Conservation (phyloP, 2,113 vertebrate species). For the Eublepharis macularius region DNA sequence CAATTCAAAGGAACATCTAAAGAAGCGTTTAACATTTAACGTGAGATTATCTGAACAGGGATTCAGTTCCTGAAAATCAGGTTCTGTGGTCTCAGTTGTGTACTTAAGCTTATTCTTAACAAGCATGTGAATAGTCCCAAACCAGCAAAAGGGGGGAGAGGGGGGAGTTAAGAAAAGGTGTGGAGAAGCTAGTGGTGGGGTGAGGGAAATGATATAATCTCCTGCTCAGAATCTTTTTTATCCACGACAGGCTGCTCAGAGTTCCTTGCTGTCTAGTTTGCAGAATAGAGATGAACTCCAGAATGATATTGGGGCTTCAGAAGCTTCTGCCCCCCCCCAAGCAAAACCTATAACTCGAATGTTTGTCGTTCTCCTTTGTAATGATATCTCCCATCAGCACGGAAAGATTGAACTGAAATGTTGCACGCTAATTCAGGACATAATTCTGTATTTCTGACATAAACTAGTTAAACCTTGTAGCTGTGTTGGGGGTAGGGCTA, state of each 20-base stretch:
- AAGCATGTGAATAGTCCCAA: background rate
- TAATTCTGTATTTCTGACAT: background rate
- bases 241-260: too few species aligned
- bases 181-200: too few species aligned
- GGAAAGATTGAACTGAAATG: background rate
- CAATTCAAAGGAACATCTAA: constrained; percentile 40
- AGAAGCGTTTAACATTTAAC: background rate
- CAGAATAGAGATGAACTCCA: too few species aligned
- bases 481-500: background rate
- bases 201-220: background rate
- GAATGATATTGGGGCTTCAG: too few species aligned
- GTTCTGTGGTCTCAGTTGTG: constrained; percentile 14
- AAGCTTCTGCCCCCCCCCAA: too few species aligned
- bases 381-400: background rate
- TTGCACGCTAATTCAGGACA: background rate
- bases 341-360: too few species aligned
- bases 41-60: constrained; percentile 12
- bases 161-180: background rate
- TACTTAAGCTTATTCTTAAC: background rate
- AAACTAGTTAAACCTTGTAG: background rate
- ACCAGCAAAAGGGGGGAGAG: background rate
- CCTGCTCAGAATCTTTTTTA: background rate
- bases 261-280: too few species aligned
- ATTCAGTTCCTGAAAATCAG: constrained; percentile 7
- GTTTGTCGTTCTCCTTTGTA: background rate